These are phyloP conservation scores for Boloria euphrosyne DNA, from an alignment of 2,888 invertebrate species.

Conservation along the genomic window DNA sequence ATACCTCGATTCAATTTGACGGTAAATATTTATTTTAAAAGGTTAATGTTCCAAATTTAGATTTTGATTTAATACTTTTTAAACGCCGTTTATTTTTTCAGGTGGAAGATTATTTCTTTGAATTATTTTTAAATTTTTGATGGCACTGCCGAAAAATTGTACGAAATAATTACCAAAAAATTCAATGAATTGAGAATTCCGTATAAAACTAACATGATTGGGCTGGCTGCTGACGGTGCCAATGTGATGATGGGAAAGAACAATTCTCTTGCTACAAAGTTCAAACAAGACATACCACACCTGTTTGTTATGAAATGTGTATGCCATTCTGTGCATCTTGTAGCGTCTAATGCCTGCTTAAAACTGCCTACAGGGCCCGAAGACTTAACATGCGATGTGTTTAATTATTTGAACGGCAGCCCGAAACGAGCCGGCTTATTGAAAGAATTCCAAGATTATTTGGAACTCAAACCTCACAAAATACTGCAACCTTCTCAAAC, in stretches of 20 bases:
- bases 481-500: background rate
- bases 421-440: background rate
- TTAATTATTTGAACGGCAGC: background rate
- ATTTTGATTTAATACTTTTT: no score
- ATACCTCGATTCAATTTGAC: no score
- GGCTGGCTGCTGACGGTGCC: conserved; percentile 38
- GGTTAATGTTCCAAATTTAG: no score
- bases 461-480: background rate
- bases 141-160: no score
- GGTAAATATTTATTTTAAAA: no score
- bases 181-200: background rate
- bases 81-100: no score
- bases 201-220: conserved; percentile 39
- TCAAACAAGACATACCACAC: conserved; percentile 37
- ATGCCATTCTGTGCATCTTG: conserved; percentile 41
- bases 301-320: conserved; percentile 42
- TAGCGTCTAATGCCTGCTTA: conserved; percentile 39
- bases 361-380: background rate
- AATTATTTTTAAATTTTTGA: no score
- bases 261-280: conserved; percentile 36
- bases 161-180: no score
- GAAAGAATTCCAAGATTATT: background rate
- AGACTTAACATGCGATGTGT: background rate
- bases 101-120: no score
- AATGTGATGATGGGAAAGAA: conserved; percentile 37